phyloP scores from a whole-genome alignment of 2,888 invertebrate genomes.

The Hemicrepidius hirtus region DNA sequence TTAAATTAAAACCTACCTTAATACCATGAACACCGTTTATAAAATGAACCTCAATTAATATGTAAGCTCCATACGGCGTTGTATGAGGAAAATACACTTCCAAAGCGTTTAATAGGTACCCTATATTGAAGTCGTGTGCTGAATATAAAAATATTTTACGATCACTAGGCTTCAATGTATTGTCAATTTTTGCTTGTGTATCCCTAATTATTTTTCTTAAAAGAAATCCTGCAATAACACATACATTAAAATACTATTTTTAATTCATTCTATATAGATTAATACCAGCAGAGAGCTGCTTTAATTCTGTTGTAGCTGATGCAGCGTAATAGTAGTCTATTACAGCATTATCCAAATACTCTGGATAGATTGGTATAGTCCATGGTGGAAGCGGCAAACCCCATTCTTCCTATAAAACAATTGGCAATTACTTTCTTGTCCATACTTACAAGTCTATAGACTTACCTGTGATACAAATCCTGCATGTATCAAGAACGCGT shows the following conservation, averaged over 20 bases:
- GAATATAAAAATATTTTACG: slow-evolving; percentile 67
- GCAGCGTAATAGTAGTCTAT: slow-evolving; percentile 68
- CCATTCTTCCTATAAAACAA: slow-evolving; percentile 64
- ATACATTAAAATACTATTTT: not conserved
- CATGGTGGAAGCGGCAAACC: slow-evolving; percentile 69
- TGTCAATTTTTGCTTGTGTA: slow-evolving; percentile 44
- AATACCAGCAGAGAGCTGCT: slow-evolving; percentile 71
- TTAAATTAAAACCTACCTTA: slow-evolving; percentile 56
- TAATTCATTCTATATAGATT: slow-evolving; percentile 16
- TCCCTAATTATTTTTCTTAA: slow-evolving; percentile 45
- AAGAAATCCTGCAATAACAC: slow-evolving; percentile 42
- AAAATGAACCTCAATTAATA: slow-evolving; percentile 62
- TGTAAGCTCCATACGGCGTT: slow-evolving; percentile 61
- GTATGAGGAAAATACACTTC: slow-evolving; percentile 70
- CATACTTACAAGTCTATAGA: not conserved
- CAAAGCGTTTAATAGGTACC: slow-evolving; percentile 71
- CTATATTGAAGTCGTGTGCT: slow-evolving; percentile 75
- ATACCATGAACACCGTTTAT: slow-evolving; percentile 59
- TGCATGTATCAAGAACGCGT: slow-evolving; percentile 7
- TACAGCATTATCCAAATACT: slow-evolving; percentile 65
- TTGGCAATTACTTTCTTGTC: not conserved
- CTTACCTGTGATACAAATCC: slow-evolving; percentile 13
- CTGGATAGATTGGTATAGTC: slow-evolving; percentile 66
- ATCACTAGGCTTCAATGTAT: slow-evolving; percentile 59
- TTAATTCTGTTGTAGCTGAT: slow-evolving; percentile 65